Conservation (phyloP, 2,113 vertebrate genomes). For the Chaetodon auriga region DNA sequence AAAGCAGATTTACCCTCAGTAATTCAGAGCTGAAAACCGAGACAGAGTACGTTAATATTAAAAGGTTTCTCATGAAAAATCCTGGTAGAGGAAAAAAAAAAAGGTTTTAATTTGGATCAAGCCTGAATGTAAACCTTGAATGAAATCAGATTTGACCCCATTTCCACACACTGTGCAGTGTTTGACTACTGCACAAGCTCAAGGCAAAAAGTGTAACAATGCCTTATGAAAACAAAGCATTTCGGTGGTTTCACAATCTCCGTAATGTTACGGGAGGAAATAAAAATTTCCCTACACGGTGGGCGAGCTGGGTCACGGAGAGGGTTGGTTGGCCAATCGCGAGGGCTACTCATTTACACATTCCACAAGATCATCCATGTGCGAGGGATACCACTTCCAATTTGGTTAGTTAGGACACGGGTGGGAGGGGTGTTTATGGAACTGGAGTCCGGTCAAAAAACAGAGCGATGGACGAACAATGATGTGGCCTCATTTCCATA, state of each 20-base stretch:
- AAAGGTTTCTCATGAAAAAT: not conserved
- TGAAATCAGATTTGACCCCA: not conserved
- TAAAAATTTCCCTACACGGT: constrained; percentile 43
- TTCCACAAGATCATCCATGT: constrained; percentile 81
- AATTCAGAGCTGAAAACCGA: constrained; percentile 17
- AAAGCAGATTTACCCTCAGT: constrained; percentile 44
- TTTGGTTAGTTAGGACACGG: constrained; percentile 78
- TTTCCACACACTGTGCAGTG: not conserved
- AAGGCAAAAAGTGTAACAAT: not conserved
- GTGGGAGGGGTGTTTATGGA: constrained; percentile 75
- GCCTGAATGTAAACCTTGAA: not conserved
- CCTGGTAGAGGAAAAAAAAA: not conserved
- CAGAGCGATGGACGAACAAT: constrained; percentile 65
- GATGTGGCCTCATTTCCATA: constrained; percentile 79
- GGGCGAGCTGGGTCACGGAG: constrained; percentile 65
- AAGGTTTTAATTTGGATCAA: not conserved
- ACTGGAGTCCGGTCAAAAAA: constrained; percentile 43
- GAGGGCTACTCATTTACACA: constrained; percentile 84
- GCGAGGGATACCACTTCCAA: constrained; percentile 80
- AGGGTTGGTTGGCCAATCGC: constrained; percentile 69
- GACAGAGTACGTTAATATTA: not conserved
- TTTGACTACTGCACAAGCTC: constrained; percentile 23
- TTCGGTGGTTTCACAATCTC: constrained; percentile 40
- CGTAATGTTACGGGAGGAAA: constrained; percentile 38
- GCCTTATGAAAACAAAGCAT: constrained; percentile 11